These are phyloP conservation scores for Aleiodes leptofemur DNA, from an alignment of 2,888 invertebrate genomes.

Conservation along the genomic window DNA sequence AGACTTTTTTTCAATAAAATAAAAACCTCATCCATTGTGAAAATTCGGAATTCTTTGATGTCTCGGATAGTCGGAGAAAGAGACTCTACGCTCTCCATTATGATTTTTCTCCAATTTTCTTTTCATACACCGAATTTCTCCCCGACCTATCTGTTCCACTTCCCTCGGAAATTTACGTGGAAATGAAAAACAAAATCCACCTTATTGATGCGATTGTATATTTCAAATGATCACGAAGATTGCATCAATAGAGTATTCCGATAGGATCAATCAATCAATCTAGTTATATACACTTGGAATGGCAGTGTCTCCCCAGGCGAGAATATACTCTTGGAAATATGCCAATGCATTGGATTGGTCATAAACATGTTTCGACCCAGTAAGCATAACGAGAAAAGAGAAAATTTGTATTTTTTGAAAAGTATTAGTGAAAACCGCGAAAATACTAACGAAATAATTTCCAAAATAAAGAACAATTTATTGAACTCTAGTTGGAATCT, in stretches of 20 bases:
- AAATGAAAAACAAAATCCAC: too few relatives aligned
- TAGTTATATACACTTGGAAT: slow-evolving; percentile 11
- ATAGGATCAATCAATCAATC: slow-evolving; percentile 46
- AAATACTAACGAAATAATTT: not conserved
- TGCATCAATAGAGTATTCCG: slow-evolving; percentile 29
- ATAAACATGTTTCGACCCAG: not conserved
- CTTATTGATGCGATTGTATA: slow-evolving; percentile 16
- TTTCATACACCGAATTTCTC: too few relatives aligned
- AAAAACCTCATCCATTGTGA: too few relatives aligned
- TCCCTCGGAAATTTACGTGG: too few relatives aligned
- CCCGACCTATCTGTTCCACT: too few relatives aligned
- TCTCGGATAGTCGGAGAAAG: too few relatives aligned
- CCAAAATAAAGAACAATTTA: not conserved
- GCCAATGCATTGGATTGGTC: slow-evolving; percentile 25
- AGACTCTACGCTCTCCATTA: too few relatives aligned
- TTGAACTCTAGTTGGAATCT: not conserved
- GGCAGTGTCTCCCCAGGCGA: slow-evolving; percentile 8
- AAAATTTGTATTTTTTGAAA: slow-evolving; percentile 3
- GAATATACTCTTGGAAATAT: slow-evolving; percentile 9
- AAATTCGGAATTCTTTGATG: too few relatives aligned
- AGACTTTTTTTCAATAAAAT: too few relatives aligned
- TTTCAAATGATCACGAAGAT: slow-evolving; percentile 40
- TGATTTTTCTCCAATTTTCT: too few relatives aligned
- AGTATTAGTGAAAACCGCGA: not conserved
- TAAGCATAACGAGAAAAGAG: slow-evolving; percentile 6